Base-by-base conservation (phyloP, 2,888 invertebrate genomes). In the Seladonia tumulorum region DNA sequence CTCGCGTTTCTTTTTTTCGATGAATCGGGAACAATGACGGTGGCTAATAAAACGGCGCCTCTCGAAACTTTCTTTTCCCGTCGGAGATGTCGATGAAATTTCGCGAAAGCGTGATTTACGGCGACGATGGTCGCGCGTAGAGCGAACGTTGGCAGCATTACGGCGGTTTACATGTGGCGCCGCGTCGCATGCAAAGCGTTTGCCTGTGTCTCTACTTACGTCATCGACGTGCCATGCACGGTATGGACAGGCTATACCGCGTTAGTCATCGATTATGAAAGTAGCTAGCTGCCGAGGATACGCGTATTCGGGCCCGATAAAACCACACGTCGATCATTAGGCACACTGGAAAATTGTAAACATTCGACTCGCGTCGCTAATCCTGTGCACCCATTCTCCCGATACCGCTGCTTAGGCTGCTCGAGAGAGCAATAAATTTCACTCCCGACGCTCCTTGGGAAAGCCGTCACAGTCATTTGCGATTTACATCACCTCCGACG, bases 201-300 rank as follows among this genome's bases (percentile, higher is more conserved):
- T 71, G 76, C 79, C 75, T 53, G 78, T 10, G 22, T 4, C 35
- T 22, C 18, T 77, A 83, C 88, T 94, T 92, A 93, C 94, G 94
- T 94, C 94, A 94, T 91, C 91, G 92, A 87, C 90, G 87, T 93
- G 92, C 94, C 94, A 88, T 93, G 93, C 94, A 94, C 93, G 94
- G 94, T 90, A 91, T 93, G 91, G 92, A 87, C 90, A 88, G 89
- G 92, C 89, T 92, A 89, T 83, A 84, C 85, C 86, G 89, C 87
- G 89, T 94, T 93, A 94, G 94, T 94, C 94, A 94, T 91, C 91
- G 87, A 89, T 92, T 92, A 91, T 89, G 89, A 93, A 92, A 93
- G 84, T 86, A 75, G 72, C 39, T 86, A 75, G 72, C 42, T 57
- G 73, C 77, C 7, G 42, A 35, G 76, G 66, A 74, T 79, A 71